Evolutionary conservation across 2,797 vertebrate genomes (phyloP).

Genomic region (Cyprinella venusta): DNA sequence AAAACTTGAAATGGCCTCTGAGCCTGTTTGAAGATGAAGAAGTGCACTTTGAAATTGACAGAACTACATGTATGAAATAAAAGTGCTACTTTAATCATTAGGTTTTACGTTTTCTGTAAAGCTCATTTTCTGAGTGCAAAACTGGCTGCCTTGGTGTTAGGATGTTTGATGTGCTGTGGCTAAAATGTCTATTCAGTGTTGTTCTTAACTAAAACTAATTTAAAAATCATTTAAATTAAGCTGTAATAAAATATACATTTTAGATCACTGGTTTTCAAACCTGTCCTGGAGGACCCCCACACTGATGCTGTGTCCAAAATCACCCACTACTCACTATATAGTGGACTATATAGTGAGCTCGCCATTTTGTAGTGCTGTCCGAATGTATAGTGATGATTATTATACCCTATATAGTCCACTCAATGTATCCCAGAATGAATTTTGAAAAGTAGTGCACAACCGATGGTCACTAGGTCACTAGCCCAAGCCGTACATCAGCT

Average conservation of each 20-base stretch:
- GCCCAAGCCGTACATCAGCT: too few species aligned
- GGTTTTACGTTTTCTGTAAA: conserved; percentile 1
- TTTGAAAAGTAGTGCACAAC: too few species aligned
- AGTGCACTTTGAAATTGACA: conserved; percentile 29
- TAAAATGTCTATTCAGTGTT: not conserved
- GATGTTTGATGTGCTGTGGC: not conserved
- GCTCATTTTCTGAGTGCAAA: not conserved
- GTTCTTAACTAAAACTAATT: not conserved
- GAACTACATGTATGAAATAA: conserved; percentile 14
- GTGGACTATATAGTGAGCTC: too few species aligned
- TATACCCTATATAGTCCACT: too few species aligned
- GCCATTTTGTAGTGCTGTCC: too few species aligned
- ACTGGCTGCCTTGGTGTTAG: too few species aligned
- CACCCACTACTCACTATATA: too few species aligned
- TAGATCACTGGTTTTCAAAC: not conserved
- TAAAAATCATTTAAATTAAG: not conserved
- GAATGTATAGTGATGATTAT: too few species aligned
- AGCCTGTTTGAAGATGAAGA: conserved; percentile 33
- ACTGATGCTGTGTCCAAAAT: too few species aligned
- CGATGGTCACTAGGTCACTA: too few species aligned
- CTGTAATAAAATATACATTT: not conserved
- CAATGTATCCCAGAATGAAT: too few species aligned
- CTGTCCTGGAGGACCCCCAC: too few species aligned
- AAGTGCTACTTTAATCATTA: conserved; percentile 8
- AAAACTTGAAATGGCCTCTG: conserved; percentile 28